Percentiles rank a stretch among this genome's conserved stretches.
These are phyloP conservation scores for Bubo bubo DNA, from an alignment of 2,113 vertebrate species.

Conservation along the genomic window DNA sequence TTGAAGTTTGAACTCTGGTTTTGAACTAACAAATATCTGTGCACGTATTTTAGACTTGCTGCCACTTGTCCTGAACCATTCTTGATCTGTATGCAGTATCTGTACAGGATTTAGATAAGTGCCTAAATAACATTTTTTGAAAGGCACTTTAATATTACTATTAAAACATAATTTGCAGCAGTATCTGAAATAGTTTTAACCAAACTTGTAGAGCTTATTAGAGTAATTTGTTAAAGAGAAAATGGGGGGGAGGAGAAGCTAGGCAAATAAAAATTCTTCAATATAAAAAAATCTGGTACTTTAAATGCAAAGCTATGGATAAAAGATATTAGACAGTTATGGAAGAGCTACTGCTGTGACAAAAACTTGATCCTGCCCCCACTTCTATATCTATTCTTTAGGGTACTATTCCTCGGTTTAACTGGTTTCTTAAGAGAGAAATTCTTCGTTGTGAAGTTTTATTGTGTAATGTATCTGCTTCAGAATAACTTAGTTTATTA, in stretches of 20 bases:
- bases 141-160: background rate
- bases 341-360: background rate
- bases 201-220: background rate
- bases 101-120: background rate
- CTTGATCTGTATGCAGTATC: background rate
- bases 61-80: fast-evolving
- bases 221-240: background rate
- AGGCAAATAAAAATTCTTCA: background rate
- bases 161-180: slow-evolving; percentile 57
- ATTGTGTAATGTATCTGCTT: background rate
- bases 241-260: background rate
- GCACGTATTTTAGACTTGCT: background rate
- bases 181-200: slow-evolving; percentile 12
- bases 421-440: background rate
- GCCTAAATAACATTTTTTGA: background rate
- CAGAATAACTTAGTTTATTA: background rate
- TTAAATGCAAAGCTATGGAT: background rate
- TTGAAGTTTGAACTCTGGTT: background rate
- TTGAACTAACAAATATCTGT: background rate
- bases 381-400: background rate
- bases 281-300: background rate
- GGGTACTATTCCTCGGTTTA: background rate
- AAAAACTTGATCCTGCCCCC: background rate
- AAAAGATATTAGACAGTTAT: background rate
- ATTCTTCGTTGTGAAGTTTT: background rate